A percentile compares a stretch with the other conserved stretches of the same genome.
These are phyloP conservation scores for Heliconius hermathena DNA, from an alignment of 1,140 invertebrate genomes.

Conservation along the genomic window DNA sequence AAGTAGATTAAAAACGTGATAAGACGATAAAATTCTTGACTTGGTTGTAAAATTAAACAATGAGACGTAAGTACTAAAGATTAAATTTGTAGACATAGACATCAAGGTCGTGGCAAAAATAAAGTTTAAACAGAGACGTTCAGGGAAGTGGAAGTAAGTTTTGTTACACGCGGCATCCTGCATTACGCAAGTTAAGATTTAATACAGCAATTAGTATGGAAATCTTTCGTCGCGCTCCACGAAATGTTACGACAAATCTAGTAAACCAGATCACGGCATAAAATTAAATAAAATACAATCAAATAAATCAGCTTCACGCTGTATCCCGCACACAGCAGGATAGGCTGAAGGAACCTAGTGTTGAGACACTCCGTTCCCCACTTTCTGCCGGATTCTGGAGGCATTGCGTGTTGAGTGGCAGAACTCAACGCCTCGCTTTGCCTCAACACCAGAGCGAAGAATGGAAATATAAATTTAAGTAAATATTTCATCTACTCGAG, in stretches of 20 bases:
- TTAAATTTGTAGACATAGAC: slow-evolving; percentile 22
- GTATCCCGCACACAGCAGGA: too few species aligned
- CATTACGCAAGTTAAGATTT: slow-evolving; percentile 46
- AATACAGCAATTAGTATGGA: slow-evolving; percentile 67
- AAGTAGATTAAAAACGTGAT: slow-evolving; percentile 1
- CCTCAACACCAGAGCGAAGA: too few species aligned
- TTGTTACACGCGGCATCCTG: slow-evolving; percentile 50
- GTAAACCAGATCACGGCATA: slow-evolving; percentile 42
- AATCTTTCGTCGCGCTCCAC: slow-evolving; percentile 58
- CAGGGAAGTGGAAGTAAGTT: slow-evolving; percentile 34
- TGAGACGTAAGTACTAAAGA: slow-evolving; percentile 26
- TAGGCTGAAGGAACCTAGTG: too few species aligned
- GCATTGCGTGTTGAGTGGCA: too few species aligned
- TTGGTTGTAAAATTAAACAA: slow-evolving; percentile 9
- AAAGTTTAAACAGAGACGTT: slow-evolving; percentile 26
- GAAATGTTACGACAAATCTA: slow-evolving; percentile 51
- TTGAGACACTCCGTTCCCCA: too few species aligned
- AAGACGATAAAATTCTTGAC: slow-evolving; percentile 11
- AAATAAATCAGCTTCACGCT: too few species aligned
- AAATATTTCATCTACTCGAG: too few species aligned
- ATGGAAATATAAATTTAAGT: too few species aligned
- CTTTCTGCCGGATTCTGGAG: too few species aligned
- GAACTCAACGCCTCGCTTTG: too few species aligned
- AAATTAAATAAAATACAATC: too few species aligned
- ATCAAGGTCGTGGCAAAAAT: slow-evolving; percentile 15